Conservation (phyloP, 2,888 invertebrate genomes). For the Eilema sororculum region DNA sequence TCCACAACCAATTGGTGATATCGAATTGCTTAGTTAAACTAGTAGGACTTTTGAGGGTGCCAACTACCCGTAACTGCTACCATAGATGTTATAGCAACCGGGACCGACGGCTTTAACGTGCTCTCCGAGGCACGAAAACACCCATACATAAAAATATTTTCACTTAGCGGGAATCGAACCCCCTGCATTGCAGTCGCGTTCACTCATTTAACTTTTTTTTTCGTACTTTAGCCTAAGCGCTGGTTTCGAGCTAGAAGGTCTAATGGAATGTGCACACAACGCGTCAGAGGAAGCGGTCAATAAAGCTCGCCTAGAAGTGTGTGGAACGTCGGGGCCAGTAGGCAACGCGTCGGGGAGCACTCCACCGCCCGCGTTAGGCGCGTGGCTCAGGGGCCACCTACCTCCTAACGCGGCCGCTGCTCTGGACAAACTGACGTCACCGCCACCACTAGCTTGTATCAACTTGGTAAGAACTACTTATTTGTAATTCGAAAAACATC, state of each 20-base stretch:
- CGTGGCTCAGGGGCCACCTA: constrained; percentile 76
- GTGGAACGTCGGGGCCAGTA: constrained; percentile 63
- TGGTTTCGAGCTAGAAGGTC: constrained; percentile 69
- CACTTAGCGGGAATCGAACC: too few relatives aligned
- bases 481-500: too few relatives aligned
- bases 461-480: constrained; percentile 43
- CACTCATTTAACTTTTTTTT: background rate
- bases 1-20: too few relatives aligned
- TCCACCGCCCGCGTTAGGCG: constrained; percentile 70
- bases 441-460: constrained; percentile 69
- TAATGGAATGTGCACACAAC: constrained; percentile 62
- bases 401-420: constrained; percentile 69
- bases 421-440: constrained; percentile 69
- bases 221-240: constrained; percentile 66
- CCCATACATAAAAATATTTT: too few relatives aligned
- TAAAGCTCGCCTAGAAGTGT: constrained; percentile 70
- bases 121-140: too few relatives aligned
- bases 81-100: too few relatives aligned
- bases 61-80: too few relatives aligned
- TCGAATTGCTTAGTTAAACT: too few relatives aligned
- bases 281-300: constrained; percentile 68
- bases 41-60: too few relatives aligned
- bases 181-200: too few relatives aligned
- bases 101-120: too few relatives aligned
- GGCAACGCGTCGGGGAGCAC: constrained; percentile 59